Evolutionary conservation across 2,113 vertebrate genomes (phyloP), one percentile per base, ranked within the genome.

Genomic region (Triplophysa tibetana): DNA sequence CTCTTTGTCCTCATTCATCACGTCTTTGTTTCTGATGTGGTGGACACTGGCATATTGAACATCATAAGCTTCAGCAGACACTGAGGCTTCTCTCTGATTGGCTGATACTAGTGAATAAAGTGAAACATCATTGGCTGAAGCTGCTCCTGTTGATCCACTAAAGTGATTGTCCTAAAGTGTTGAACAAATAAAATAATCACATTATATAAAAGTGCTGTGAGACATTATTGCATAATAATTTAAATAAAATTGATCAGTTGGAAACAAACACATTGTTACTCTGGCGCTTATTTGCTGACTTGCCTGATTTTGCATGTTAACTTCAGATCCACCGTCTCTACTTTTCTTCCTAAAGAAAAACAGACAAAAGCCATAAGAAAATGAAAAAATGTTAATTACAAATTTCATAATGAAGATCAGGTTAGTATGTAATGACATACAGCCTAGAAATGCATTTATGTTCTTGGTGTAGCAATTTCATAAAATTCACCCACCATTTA

Each of bases 41-140:
- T 60, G 26, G 19, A 73, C 70, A 41, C 33, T 73, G 29, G 12
- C 54, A 21, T 73, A 73, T 26, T 60, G 70, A 73, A 73, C 19
- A 6, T 73, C 33, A 16, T 2, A 10, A 12, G 1, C 54, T 60
- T 58, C 70, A 60, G 10, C 23, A 52, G 23, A 69, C 14, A 26
- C 8, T 69, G 16, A 52, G 2, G 3, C 70, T n/a, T 73, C 54
- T 1, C 0, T 17, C 54, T 60, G 29, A 73, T 60, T 60, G 70
- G 54, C 19, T 60, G 70, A 73, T 73, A 19, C 54, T 23, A 2
- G 29, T 43, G 54, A 41, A 60, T 23, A 73, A 33, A 73, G 19
- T 23, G 19, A 3, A 23, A 0, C 7, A 4, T 73, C 70, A 60
- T 73, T 23, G 54, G 70, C 38, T 8, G 50, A 12, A 70, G 68